Evolutionary conservation across 2,113 vertebrate species (phyloP).

Genomic region (Chionomys nivalis): DNA sequence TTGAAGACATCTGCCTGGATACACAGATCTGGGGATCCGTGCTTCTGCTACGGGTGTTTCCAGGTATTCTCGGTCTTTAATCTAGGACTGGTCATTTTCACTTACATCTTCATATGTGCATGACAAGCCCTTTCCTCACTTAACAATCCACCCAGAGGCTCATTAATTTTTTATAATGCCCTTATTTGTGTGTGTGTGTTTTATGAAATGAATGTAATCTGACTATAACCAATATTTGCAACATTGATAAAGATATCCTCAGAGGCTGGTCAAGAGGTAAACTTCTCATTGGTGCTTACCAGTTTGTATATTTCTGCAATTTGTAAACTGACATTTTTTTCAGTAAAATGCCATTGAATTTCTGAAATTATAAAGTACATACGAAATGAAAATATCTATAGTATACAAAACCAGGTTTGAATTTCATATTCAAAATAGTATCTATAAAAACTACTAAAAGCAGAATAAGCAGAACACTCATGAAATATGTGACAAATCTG

Average conservation of each 20-base stretch:
- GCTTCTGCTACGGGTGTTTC: no score
- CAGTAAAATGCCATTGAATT: neutral
- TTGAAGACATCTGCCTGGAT: neutral
- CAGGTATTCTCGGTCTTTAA: no score
- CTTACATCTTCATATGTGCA: no score
- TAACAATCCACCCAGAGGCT: neutral
- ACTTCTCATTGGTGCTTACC: neutral
- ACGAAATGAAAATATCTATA: neutral
- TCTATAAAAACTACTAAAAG: neutral
- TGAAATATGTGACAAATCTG: neutral
- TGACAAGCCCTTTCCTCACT: accelerated
- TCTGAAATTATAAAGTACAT: neutral
- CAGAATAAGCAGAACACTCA: neutral
- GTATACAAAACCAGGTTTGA: neutral
- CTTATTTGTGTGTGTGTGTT: no score
- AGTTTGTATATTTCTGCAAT: neutral
- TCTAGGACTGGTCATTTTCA: accelerated
- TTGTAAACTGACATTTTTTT: neutral
- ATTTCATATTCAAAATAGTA: neutral
- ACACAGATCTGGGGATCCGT: neutral
- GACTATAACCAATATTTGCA: neutral
- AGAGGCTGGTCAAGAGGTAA: neutral
- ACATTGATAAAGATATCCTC: neutral
- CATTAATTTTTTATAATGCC: neutral
- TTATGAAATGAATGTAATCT: neutral